phyloP scores from a whole-genome alignment of 2,888 invertebrate genomes.

The Chaetoderma sp. region DNA sequence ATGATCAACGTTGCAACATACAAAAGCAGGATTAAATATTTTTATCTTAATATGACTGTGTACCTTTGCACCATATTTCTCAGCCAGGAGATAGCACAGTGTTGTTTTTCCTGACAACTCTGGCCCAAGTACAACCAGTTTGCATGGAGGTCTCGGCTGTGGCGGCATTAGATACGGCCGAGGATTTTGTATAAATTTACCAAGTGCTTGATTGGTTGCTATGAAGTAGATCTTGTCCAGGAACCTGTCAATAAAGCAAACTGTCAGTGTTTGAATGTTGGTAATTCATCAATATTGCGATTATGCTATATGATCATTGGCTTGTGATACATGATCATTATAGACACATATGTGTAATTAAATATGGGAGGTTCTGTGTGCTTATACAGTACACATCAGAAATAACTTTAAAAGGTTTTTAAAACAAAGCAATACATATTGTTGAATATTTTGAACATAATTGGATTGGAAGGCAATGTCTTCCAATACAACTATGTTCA shows the following conservation, averaged over 20 bases:
- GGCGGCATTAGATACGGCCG: conserved; percentile 66
- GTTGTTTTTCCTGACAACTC: conserved; percentile 67
- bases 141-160: conserved; percentile 67
- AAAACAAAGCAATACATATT: no score
- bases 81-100: conserved; percentile 59
- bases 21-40: no score
- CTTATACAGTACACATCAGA: no score
- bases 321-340: neutral
- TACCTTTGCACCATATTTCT: conserved; percentile 66
- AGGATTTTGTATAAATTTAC: conserved; percentile 68
- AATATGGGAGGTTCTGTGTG: no score
- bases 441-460: no score
- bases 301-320: neutral
- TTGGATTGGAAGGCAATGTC: no score
- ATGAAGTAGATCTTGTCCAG: conserved; percentile 68
- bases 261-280: neutral
- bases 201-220: conserved; percentile 65
- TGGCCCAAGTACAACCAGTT: conserved; percentile 63
- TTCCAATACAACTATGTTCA: no score
- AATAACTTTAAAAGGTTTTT: no score
- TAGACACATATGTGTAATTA: neutral
- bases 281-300: neutral
- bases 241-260: conserved; percentile 53
- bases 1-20: neutral
- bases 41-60: conserved; percentile 4